Percentiles rank a stretch among this genome's conserved stretches.
Conservation (phyloP, 2,888 invertebrate species). For the Saturnia pavonia region DNA sequence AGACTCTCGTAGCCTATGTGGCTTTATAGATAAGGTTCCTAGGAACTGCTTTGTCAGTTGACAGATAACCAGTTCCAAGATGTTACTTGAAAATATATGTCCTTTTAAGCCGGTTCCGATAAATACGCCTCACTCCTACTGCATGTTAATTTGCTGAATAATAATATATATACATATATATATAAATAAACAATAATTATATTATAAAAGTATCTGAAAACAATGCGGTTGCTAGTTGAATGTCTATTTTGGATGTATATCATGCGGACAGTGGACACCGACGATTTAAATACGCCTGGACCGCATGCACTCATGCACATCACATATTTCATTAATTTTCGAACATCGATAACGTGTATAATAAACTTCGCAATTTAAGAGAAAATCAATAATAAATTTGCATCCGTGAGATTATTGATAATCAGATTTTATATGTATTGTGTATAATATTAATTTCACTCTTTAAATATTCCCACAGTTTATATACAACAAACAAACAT, state of each 20-base stretch:
- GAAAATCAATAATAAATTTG: constrained; percentile 22
- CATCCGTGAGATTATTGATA: neutral
- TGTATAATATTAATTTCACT: neutral
- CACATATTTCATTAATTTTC: constrained; percentile 34
- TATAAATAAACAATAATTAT: too few relatives aligned
- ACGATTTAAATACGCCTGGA: constrained; percentile 31
- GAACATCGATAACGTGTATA: constrained; percentile 22
- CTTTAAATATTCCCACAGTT: too few relatives aligned
- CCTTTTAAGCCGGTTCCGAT: too few relatives aligned
- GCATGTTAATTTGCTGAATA: too few relatives aligned
- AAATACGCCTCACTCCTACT: too few relatives aligned
- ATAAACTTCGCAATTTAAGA: constrained; percentile 15
- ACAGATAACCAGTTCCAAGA: too few relatives aligned
- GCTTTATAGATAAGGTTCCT: too few relatives aligned
- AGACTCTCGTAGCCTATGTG: too few relatives aligned
- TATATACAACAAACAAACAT: too few relatives aligned
- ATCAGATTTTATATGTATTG: neutral
- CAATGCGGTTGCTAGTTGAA: constrained; percentile 30
- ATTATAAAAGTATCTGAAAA: constrained; percentile 27
- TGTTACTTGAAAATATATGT: too few relatives aligned
- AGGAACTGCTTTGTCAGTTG: too few relatives aligned
- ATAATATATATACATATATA: too few relatives aligned
- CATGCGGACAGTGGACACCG: constrained; percentile 25
- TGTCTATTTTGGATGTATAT: constrained; percentile 26
- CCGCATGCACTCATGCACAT: constrained; percentile 20